Conservation (phyloP, 2,113 vertebrate genomes). For the Entomyzon cyanotis region DNA sequence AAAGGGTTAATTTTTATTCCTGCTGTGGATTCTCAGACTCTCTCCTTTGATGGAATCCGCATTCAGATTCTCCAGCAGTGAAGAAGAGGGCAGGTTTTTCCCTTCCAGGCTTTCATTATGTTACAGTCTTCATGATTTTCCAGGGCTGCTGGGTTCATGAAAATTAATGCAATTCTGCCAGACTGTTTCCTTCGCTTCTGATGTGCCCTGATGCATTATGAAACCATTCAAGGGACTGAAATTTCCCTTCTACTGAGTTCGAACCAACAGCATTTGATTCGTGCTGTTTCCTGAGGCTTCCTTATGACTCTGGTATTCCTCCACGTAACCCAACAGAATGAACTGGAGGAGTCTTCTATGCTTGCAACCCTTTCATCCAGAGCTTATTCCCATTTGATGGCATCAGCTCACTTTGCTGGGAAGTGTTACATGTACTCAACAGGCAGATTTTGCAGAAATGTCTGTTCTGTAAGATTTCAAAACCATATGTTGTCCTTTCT, state of each 20-base stretch:
- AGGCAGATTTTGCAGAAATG: neutral
- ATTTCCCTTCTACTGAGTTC: conserved; percentile 52
- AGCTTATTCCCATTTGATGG: conserved; percentile 6
- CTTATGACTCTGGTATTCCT: neutral
- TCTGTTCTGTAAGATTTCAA: neutral
- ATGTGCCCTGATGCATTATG: conserved; percentile 72
- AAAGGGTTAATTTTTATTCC: conserved; percentile 61
- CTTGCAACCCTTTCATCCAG: neutral
- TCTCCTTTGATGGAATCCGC: conserved; percentile 57
- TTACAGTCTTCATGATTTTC: conserved; percentile 74
- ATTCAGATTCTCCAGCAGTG: conserved; percentile 68
- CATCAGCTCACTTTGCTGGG: neutral
- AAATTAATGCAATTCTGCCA: conserved; percentile 76
- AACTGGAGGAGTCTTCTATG: neutral
- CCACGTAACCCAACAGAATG: neutral
- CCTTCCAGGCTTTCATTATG: conserved; percentile 75
- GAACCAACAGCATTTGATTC: conserved; percentile 29
- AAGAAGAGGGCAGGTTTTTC: conserved; percentile 70
- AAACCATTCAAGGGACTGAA: conserved; percentile 58
- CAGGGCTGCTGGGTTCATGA: conserved; percentile 71
- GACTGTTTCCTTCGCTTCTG: conserved; percentile 64
- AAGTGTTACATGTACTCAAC: neutral
- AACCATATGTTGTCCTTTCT: conserved; percentile 4
- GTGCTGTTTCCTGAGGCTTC: neutral
- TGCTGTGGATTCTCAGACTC: conserved; percentile 6